Conservation (phyloP, 2,113 vertebrate species). For the Himantopus leucocephalus region DNA sequence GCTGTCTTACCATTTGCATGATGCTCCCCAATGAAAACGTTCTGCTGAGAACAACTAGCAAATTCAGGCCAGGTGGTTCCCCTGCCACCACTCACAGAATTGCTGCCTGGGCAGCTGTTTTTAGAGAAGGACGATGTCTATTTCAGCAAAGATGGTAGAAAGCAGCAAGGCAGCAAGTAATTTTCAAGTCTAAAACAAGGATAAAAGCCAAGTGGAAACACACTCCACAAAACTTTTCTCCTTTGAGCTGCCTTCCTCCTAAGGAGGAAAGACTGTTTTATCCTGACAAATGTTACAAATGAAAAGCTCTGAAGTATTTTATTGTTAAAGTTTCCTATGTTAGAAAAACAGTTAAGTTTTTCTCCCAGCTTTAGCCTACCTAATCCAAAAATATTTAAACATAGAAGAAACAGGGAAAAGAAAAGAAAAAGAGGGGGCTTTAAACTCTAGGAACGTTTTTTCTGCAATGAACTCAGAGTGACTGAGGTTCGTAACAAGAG, state of each 20-base stretch:
- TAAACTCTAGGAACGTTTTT: neutral
- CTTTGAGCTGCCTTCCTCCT: neutral
- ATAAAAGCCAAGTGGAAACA: neutral
- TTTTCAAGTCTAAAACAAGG: neutral
- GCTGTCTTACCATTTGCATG: neutral
- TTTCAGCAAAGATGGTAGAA: neutral
- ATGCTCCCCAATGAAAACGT: neutral
- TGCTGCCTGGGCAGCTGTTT: neutral
- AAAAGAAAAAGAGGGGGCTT: neutral
- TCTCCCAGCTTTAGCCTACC: neutral
- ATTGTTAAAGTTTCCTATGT: neutral
- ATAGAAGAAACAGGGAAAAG: neutral
- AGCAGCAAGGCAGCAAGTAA: neutral
- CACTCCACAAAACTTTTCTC: neutral
- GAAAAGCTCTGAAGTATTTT: neutral
- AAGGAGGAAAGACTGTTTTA: neutral
- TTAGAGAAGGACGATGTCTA: neutral
- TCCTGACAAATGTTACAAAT: neutral
- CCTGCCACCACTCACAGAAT: rapidly evolving
- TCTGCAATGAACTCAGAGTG: conserved; percentile 8
- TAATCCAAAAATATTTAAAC: neutral
- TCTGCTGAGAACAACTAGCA: neutral
- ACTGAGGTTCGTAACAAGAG: conserved; percentile 20
- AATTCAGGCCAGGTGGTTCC: neutral
- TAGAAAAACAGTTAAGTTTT: neutral